These are phyloP conservation scores for Lutraria rhynchaena DNA, from an alignment of 1,140 invertebrate genomes.

Conservation along the genomic window DNA sequence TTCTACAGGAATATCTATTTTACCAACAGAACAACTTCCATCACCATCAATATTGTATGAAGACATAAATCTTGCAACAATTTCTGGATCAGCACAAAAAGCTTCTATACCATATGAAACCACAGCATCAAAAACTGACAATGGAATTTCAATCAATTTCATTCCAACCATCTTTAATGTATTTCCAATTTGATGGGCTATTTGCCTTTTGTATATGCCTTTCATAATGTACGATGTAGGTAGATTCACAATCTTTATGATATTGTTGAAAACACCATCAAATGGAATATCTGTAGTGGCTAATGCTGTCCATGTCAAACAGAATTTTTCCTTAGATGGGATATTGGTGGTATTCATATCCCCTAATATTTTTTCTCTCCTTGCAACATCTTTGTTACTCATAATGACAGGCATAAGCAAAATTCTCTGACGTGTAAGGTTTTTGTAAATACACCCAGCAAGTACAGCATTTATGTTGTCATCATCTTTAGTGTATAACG, in stretches of 20 bases:
- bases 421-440: background rate
- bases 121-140: slow-evolving; percentile 13
- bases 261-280: slow-evolving; percentile 1
- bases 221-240: too few species aligned
- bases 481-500: slow-evolving; percentile 1
- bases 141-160: slow-evolving; percentile 59
- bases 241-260: too few species aligned
- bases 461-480: slow-evolving; percentile 52
- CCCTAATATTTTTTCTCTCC: background rate
- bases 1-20: slow-evolving; percentile 6
- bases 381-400: background rate
- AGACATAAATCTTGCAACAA: slow-evolving; percentile 45
- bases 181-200: too few species aligned
- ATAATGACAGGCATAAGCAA: background rate
- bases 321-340: too few species aligned
- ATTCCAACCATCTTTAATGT: slow-evolving; percentile 49
- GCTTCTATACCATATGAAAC: slow-evolving; percentile 10
- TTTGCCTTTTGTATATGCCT: too few species aligned
- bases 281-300: background rate
- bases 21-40: slow-evolving; percentile 26
- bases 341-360: background rate
- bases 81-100: slow-evolving; percentile 4
- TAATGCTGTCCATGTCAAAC: background rate
- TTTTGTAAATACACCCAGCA: slow-evolving; percentile 12
- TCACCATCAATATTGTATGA: slow-evolving; percentile 1